A percentile compares a stretch with the other conserved stretches of the same genome.
These are phyloP conservation scores for Phycodurus eques DNA, from an alignment of 2,113 vertebrate species.

Conservation along the genomic window DNA sequence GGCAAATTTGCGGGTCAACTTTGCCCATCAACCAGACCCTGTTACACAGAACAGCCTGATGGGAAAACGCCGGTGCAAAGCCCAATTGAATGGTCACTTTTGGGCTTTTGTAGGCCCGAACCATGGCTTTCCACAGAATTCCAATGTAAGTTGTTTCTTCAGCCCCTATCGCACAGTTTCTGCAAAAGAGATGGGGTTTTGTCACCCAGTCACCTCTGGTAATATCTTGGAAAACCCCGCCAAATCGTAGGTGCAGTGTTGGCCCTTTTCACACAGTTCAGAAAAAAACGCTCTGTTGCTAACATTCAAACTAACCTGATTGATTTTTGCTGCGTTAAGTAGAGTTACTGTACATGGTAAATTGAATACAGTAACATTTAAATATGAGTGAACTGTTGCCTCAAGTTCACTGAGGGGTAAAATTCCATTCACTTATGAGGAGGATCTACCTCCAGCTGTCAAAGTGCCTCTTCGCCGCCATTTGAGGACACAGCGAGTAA, in stretches of 20 bases:
- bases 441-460: constrained; percentile 23
- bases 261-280: no score
- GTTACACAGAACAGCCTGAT: no score
- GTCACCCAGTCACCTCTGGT: neutral
- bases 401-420: constrained; percentile 19
- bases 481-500: constrained; percentile 1
- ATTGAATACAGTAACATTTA: neutral
- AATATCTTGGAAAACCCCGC: neutral
- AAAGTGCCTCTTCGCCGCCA: constrained; percentile 4
- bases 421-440: constrained; percentile 12
- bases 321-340: neutral
- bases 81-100: no score
- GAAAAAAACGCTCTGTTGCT: no score
- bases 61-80: no score
- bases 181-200: neutral
- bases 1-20: neutral
- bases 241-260: neutral
- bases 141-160: neutral
- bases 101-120: no score
- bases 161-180: neutral
- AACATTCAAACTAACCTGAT: neutral
- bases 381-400: neutral
- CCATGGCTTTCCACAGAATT: neutral
- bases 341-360: neutral
- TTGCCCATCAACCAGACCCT: no score